These are phyloP conservation scores for Haemorhous mexicanus DNA, from an alignment of 2,113 vertebrate genomes.

Conservation along the genomic window DNA sequence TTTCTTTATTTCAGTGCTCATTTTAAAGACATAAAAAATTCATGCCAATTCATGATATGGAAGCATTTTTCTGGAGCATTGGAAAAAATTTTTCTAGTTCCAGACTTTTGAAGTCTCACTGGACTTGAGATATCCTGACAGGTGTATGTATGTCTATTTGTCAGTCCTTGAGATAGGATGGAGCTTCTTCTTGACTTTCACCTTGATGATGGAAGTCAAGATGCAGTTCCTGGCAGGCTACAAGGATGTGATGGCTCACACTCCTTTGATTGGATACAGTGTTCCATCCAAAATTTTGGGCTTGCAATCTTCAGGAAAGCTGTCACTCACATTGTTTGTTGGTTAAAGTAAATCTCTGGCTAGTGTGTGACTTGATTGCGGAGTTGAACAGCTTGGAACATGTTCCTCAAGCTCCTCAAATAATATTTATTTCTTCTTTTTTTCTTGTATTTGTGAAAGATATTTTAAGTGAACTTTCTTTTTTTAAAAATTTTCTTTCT, in stretches of 20 bases:
- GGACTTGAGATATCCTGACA: neutral
- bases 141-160: rapidly evolving
- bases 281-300: neutral
- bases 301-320: neutral
- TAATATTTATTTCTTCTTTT: neutral
- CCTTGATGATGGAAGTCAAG: neutral
- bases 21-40: neutral
- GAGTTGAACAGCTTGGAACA: neutral
- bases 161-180: neutral
- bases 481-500: neutral
- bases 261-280: neutral
- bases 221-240: neutral
- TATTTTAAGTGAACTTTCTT: neutral
- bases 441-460: neutral
- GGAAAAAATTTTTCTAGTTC: neutral
- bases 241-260: rapidly evolving
- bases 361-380: neutral
- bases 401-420: neutral
- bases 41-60: neutral
- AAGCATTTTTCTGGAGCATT: neutral
- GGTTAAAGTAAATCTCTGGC: neutral
- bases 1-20: neutral
- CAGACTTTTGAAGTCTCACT: neutral
- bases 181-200: neutral
- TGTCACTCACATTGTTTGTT: neutral